phyloP scores from a whole-genome alignment of 2,113 vertebrate species.

The Carettochelys insculpta region DNA sequence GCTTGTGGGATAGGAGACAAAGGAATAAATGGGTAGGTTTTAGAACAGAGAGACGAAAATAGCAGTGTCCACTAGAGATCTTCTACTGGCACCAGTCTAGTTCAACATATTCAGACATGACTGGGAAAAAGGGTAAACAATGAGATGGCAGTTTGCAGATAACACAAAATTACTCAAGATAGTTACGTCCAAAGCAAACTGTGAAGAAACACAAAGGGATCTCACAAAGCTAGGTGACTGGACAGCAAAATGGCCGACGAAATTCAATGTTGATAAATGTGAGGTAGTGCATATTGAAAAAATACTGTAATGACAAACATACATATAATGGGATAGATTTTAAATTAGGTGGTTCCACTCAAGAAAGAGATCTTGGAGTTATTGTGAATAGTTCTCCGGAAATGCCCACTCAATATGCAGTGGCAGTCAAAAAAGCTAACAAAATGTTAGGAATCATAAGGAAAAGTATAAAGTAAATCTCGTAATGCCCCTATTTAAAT shows the following conservation, averaged over 20 bases:
- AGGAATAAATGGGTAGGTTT: neutral
- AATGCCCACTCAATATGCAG: neutral
- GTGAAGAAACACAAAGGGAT: neutral
- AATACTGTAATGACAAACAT: neutral
- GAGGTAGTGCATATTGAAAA: neutral
- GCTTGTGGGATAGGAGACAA: neutral
- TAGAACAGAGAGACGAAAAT: neutral
- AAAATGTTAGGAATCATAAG: neutral
- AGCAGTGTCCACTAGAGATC: neutral
- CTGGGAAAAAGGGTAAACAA: neutral
- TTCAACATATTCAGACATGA: neutral
- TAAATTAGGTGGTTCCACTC: neutral
- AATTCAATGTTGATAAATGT: neutral
- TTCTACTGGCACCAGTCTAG: neutral
- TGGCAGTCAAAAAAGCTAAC: neutral
- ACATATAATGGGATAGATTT: neutral
- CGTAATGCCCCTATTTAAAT: neutral
- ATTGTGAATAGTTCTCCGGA: neutral
- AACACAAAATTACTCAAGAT: neutral
- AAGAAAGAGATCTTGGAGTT: neutral
- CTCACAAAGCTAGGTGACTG: neutral
- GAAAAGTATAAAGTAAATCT: neutral
- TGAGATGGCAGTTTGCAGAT: neutral
- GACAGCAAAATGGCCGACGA: neutral
- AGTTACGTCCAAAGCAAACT: neutral